phyloP scores from a whole-genome alignment of 1,140 invertebrate species.

The Temnothorax curvispinosus region DNA sequence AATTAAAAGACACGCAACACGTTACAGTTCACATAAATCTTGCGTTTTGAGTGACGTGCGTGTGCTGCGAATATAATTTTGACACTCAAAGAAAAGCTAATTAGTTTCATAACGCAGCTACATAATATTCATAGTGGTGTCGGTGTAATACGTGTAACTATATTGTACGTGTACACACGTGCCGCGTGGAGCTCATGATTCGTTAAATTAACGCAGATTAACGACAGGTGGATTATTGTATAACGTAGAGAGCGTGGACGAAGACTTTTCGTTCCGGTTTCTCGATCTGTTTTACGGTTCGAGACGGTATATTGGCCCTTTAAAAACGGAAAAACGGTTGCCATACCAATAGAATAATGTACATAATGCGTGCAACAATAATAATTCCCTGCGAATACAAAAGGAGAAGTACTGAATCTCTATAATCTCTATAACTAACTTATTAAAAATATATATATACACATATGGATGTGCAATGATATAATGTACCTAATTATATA shows the following conservation, averaged over 20 bases:
- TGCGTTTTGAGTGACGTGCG: neutral
- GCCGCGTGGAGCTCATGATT: neutral
- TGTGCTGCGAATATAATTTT: neutral
- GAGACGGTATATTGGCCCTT: neutral
- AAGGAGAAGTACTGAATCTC: neutral
- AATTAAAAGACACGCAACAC: neutral
- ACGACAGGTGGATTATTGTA: constrained; percentile 33
- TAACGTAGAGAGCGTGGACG: constrained; percentile 24
- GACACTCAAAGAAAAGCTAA: neutral
- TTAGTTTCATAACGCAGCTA: neutral
- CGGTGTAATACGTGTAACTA: neutral
- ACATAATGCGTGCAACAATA: constrained; percentile 3
- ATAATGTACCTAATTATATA: constrained; percentile 61
- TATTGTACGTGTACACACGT: neutral
- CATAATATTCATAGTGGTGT: constrained; percentile 19
- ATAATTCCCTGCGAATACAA: neutral
- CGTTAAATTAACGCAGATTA: constrained; percentile 44
- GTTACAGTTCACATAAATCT: neutral
- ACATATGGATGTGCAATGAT: constrained; percentile 52
- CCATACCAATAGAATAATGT: neutral
- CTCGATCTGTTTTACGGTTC: constrained; percentile 40
- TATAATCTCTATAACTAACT: constrained; percentile 42
- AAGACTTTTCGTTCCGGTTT: constrained; percentile 43
- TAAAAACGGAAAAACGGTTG: neutral
- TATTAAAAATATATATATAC: constrained; percentile 35